Conservation (phyloP, 2,113 vertebrate genomes). For the Oreocharis arfaki region DNA sequence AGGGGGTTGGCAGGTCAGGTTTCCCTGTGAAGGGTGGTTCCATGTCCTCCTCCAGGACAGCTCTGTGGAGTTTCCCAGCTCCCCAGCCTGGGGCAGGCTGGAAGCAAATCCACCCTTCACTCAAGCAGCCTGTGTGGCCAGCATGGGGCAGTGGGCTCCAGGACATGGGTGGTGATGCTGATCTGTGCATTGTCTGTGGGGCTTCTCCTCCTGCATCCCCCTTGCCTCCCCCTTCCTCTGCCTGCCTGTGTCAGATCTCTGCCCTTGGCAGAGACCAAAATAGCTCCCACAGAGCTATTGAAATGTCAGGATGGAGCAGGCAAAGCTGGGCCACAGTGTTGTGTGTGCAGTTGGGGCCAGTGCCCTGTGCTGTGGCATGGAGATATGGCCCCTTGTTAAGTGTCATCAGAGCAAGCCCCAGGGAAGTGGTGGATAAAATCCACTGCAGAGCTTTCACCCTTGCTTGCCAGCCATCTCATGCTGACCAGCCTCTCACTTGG, state of each 20-base stretch:
- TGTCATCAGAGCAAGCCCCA: background rate
- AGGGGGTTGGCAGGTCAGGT: background rate
- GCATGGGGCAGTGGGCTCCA: background rate
- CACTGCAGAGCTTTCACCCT: background rate
- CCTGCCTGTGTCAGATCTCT: background rate
- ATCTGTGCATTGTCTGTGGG: fast-evolving
- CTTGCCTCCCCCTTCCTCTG: background rate
- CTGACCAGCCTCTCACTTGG: background rate
- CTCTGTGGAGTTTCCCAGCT: background rate
- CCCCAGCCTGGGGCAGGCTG: background rate
- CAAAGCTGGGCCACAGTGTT: background rate
- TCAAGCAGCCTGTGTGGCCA: background rate
- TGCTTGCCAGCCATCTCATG: background rate
- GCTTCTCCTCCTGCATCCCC: background rate
- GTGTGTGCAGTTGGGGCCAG: fast-evolving
- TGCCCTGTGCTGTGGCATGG: fast-evolving
- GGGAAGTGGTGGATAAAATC: background rate
- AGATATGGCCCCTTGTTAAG: background rate
- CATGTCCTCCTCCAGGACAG: background rate
- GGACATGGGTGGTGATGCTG: background rate
- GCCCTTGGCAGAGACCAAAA: background rate
- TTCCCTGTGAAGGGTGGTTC: background rate
- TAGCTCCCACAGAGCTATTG: background rate
- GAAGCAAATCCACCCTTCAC: background rate
- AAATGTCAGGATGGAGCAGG: background rate